Evolutionary conservation across 64 coral and sea anemone genomes (phyloP), one percentile per base, ranked within the genome.

Genomic region (Actinia equina): DNA sequence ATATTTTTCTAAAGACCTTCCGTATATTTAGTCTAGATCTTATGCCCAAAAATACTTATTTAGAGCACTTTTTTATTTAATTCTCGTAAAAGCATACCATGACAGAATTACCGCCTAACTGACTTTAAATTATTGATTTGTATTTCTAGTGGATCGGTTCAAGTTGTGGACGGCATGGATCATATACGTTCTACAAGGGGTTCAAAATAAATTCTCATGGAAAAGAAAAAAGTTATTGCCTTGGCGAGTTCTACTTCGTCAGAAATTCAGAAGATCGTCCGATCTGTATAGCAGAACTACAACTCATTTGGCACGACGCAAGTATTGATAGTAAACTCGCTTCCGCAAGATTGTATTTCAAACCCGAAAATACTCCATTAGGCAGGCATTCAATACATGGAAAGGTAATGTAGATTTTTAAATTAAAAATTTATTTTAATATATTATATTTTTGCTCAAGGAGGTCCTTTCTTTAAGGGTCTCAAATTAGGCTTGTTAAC

Each of bases 51-150:
- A 71, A 74, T 86, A 59, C 88, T 71, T 78, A 87, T 89, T 89
- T 91, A 85, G 79, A 93, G 80, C 77, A 87, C 77, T 77, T 93
- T 90, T 74, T 93, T 85, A 93, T 97, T 85, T 86, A 93, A 90
- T 93, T 90, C 85, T 71, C 86, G 91, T 92, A 89, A 89, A 93
- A 97, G 90, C 94, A 97, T 97, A 97, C 94, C 94, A 93, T 97
- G 94, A 97, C 94, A 97, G 94, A 93, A 93, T 97, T 97, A 97
- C 94, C 82, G 92, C 91, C 94, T 97, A 93, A 97, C 94, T 97
- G 94, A 97, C 94, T 97, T 93, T 97, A 97, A 97, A 97, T 97
- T 97, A 97, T 97, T 97, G 94, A 97, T 99, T 95, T 99, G 89
- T 90, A 99, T 99, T 99, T 99, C 85, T 95, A 99, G 97, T 99